A percentile compares a stretch with the other conserved stretches of the same genome.
Conservation (phyloP, 2,888 invertebrate species). For the Anthophora plumipes region DNA sequence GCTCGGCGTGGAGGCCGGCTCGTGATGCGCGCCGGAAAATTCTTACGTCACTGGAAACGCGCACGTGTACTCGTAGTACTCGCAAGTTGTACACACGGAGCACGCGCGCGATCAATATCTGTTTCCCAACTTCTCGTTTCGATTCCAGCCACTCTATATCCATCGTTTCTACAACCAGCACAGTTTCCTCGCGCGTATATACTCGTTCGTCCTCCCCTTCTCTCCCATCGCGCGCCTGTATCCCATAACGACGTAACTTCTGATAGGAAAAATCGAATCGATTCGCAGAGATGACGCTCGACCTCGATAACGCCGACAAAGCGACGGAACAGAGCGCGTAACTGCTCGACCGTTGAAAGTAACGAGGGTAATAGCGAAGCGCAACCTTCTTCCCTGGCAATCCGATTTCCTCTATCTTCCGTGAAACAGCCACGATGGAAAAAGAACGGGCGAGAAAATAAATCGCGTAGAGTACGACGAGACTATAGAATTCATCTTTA, state of each 20-base stretch:
- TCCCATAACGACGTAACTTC: constrained; percentile 44
- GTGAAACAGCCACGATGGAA: background rate
- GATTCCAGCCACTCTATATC: constrained; percentile 73
- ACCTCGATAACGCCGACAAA: constrained; percentile 36
- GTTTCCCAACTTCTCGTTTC: constrained; percentile 79
- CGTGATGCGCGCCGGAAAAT: constrained; percentile 33
- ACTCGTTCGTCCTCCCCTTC: background rate
- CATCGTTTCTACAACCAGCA: constrained; percentile 39
- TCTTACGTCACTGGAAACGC: constrained; percentile 52
- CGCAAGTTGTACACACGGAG: constrained; percentile 53
- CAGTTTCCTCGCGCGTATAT: no score
- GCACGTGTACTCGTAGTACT: constrained; percentile 59
- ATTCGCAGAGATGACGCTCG: constrained; percentile 30
- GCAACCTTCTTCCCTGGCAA: constrained; percentile 14
- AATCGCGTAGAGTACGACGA: background rate
- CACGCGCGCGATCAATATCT: constrained; percentile 76
- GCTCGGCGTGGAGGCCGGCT: background rate
- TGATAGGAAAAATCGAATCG: constrained; percentile 47
- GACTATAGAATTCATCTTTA: constrained; percentile 9
- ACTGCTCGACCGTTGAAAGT: constrained; percentile 27
- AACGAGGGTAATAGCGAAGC: constrained; percentile 34
- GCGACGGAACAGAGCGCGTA: constrained; percentile 26
- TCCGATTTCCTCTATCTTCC: constrained; percentile 9
- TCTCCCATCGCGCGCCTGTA: no score
- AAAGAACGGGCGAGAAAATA: background rate